Conservation (phyloP, 2,888 invertebrate genomes). For the Hyposoter dolosus region DNA sequence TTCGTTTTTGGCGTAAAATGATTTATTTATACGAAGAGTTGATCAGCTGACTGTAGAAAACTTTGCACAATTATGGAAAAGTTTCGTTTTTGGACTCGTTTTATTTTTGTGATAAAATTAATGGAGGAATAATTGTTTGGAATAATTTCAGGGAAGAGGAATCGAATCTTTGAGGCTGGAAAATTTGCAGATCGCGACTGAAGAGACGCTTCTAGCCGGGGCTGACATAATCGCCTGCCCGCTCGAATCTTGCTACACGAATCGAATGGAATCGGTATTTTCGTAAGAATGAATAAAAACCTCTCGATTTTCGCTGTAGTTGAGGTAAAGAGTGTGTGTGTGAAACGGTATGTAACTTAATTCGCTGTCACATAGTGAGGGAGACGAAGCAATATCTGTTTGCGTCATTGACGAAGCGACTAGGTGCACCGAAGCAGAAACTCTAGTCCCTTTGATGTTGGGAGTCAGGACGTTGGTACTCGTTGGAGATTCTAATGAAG, state of each 20-base stretch:
- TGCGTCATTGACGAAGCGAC: slow-evolving; percentile 3
- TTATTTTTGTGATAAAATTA: not conserved
- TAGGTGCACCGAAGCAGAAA: not conserved
- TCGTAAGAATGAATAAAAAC: slow-evolving; percentile 65
- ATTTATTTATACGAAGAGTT: too few species aligned
- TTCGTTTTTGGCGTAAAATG: too few species aligned
- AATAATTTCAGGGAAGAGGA: slow-evolving; percentile 68
- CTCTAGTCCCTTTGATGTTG: not conserved
- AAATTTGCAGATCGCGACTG: not conserved
- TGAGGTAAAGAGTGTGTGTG: not conserved
- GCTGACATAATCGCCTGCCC: slow-evolving; percentile 91
- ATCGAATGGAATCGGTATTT: slow-evolving; percentile 80
- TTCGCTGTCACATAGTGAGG: not conserved
- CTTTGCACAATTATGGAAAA: too few species aligned
- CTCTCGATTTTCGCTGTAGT: not conserved
- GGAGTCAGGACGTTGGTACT: not conserved
- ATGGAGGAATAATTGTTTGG: not conserved
- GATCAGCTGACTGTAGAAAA: too few species aligned
- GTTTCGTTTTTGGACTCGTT: not conserved
- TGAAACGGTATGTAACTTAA: not conserved
- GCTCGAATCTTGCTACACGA: slow-evolving; percentile 86
- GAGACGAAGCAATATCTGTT: slow-evolving; percentile 1
- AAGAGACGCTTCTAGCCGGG: slow-evolving; percentile 83
- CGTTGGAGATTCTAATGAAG: not conserved
- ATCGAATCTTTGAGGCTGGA: slow-evolving; percentile 8